Evolutionary conservation across 2,888 invertebrate species (phyloP), one percentile per base, ranked within the genome.

Genomic region (Petrolisthes manimaculis): DNA sequence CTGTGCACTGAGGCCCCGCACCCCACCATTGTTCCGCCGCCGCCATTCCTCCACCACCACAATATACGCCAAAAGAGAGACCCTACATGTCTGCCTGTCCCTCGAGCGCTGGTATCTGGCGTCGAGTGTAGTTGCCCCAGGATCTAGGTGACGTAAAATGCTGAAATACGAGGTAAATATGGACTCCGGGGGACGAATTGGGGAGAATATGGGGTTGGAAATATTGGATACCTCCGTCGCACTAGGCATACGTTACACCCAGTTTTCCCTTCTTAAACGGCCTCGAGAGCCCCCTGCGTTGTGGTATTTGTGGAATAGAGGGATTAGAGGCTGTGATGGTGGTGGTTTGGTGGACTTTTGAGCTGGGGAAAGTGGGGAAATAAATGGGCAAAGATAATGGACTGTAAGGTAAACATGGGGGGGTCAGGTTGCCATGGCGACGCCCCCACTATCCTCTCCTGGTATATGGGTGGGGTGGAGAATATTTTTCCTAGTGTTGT

Each of bases 141-240:
- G 82, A 82, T 86, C 86, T 88, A 88, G 81, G 88, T 54, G 75
- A 81, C 88, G 5, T 88, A 84, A 81, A 81, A 88, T 88, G 88
- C 88, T 74, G n/a, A 80, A 84, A 75, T 55, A 83, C 74, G 56
- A 88, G 88, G 88, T 88, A 88, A 88, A 88, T 84, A 81, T 75
- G 67, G 12, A 14, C 61, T 61, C 21, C 24, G 84, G 75, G 56
- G 5, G 54, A 8, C 54, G 67, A 84, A 75, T 79, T 81, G 81
- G 5, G 6, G 9, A 81, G 67, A 84, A 88, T 84, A 75, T 74
- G 21, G 56, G 21, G n/a, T 71, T 75, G 8, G 61, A 77, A 88
- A 83, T 84, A 84, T 74, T 24, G 56, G 56, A 56, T 54, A 37
- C 75, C 18, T 8, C 53, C 69, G 24, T 21, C 24, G 81, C 54